phyloP scores from a whole-genome alignment of 2,113 vertebrate genomes.

The Caranx ignobilis region DNA sequence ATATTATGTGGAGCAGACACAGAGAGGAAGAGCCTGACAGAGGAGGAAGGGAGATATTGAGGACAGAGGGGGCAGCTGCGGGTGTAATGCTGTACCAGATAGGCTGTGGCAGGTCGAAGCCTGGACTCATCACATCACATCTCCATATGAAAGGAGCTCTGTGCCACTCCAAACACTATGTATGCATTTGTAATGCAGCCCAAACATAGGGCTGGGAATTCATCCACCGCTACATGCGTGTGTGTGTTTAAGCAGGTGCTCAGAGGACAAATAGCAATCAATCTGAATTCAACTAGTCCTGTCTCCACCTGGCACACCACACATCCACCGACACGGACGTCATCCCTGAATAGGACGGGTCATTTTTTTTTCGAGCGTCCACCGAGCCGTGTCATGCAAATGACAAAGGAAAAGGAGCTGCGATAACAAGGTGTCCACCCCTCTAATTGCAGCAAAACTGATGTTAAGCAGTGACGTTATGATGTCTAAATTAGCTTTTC shows the following conservation, averaged over 20 bases:
- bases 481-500: slow-evolving; percentile 64
- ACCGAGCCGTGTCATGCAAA: slow-evolving; percentile 28
- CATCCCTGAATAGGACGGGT: slow-evolving; percentile 21
- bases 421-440: slow-evolving; percentile 48
- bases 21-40: slow-evolving; percentile 16
- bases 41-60: slow-evolving; percentile 38
- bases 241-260: slow-evolving; percentile 77
- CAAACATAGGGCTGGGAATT: slow-evolving; percentile 74
- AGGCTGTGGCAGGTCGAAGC: slow-evolving; percentile 65
- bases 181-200: slow-evolving; percentile 78
- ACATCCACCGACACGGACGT: neutral
- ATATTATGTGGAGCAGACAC: slow-evolving; percentile 36
- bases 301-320: slow-evolving; percentile 72
- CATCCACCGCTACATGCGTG: slow-evolving; percentile 51
- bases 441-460: slow-evolving; percentile 55
- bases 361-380: slow-evolving; percentile 29
- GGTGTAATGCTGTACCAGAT: slow-evolving; percentile 63
- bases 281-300: slow-evolving; percentile 65
- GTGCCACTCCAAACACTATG: slow-evolving; percentile 70
- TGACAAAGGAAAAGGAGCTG: slow-evolving; percentile 47
- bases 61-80: slow-evolving; percentile 62
- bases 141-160: slow-evolving; percentile 81
- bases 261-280: slow-evolving; percentile 73
- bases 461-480: slow-evolving; percentile 35
- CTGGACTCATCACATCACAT: slow-evolving; percentile 56